Evolutionary conservation across 2,888 invertebrate genomes (phyloP).

Genomic region (Blastobasis adustella): DNA sequence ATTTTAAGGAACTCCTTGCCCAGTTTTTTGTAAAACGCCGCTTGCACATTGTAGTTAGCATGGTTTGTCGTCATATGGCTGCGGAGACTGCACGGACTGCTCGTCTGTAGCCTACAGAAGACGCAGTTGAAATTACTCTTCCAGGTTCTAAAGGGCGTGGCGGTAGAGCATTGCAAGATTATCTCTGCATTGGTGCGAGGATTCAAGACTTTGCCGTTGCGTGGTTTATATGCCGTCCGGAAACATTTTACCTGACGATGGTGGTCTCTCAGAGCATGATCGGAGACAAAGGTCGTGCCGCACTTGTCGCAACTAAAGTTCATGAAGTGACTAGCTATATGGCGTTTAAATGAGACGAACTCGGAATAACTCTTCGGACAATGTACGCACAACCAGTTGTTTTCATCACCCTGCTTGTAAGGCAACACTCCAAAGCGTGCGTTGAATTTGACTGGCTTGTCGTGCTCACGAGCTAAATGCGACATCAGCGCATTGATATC

Average conservation of each 20-base stretch:
- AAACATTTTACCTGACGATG: constrained; percentile 60
- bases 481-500: constrained; percentile 54
- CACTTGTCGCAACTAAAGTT: constrained; percentile 60
- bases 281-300: constrained; percentile 56
- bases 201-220: constrained; percentile 50
- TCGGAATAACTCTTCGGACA: constrained; percentile 46
- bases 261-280: constrained; percentile 55
- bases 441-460: constrained; percentile 55
- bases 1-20: constrained; percentile 62
- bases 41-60: constrained; percentile 53
- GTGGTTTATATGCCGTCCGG: constrained; percentile 53
- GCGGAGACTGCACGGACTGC: constrained; percentile 49
- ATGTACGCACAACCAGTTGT: constrained; percentile 51
- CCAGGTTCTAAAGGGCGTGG: constrained; percentile 62
- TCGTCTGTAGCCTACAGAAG: constrained; percentile 58
- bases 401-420: constrained; percentile 45
- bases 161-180: constrained; percentile 59
- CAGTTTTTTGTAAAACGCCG: constrained; percentile 62
- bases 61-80: constrained; percentile 50
- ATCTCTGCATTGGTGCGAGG: constrained; percentile 60
- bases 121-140: constrained; percentile 63
- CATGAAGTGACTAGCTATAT: constrained; percentile 59
- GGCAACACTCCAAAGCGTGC: constrained; percentile 58
- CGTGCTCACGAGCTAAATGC: constrained; percentile 50
- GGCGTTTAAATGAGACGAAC: constrained; percentile 54